Evolutionary conservation across 2,113 vertebrate genomes (phyloP).

Genomic region (Cinclus cinclus): DNA sequence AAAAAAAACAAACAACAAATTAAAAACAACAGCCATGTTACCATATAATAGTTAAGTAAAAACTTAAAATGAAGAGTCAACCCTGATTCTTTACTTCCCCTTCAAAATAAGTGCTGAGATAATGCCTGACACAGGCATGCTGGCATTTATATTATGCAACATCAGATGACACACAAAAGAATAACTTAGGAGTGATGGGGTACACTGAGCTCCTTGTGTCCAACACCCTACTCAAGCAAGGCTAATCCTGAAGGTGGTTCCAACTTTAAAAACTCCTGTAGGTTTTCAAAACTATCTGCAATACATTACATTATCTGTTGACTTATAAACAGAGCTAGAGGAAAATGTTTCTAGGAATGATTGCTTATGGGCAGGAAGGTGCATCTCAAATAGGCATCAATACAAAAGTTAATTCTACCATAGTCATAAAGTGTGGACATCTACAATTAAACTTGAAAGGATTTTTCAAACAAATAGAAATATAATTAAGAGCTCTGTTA

Average conservation of each 20-base stretch:
- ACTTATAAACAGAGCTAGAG: background rate
- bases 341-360: background rate
- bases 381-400: background rate
- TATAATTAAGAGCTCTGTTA: background rate
- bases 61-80: background rate
- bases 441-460: background rate
- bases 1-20: background rate
- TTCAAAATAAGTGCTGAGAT: background rate
- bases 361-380: background rate
- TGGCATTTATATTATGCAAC: fast-evolving
- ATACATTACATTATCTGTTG: background rate
- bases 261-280: background rate
- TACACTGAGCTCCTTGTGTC: background rate
- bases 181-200: background rate
- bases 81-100: background rate
- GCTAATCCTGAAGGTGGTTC: background rate
- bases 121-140: too few relatives aligned
- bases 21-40: background rate
- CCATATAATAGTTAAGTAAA: background rate
- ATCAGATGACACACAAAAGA: background rate
- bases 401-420: background rate
- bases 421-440: background rate
- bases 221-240: background rate
- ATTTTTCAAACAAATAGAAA: background rate
- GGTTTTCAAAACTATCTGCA: background rate